Conservation (phyloP, 1,140 invertebrate species). For the Lasioglossum albipes region DNA sequence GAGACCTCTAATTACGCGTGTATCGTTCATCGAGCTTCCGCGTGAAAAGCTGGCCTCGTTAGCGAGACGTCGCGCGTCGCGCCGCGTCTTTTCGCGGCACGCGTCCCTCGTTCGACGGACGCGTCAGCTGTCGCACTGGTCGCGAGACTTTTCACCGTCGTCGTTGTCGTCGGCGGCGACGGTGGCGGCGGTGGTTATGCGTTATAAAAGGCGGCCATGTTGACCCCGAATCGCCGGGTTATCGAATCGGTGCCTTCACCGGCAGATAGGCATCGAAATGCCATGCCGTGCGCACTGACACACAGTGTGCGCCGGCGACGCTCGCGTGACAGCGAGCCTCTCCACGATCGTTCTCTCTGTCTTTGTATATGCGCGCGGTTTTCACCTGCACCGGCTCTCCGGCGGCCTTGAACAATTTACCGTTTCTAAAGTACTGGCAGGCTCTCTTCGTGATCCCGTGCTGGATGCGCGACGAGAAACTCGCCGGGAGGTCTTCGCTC, state of each 20-base stretch:
- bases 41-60: conserved; percentile 46
- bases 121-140: conserved; percentile 42
- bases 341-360: no score
- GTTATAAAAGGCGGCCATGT: conserved; percentile 58
- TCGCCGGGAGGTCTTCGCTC: not conserved
- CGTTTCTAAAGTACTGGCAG: not conserved
- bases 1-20: conserved; percentile 35
- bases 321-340: conserved; percentile 33
- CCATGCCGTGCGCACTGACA: conserved; percentile 22
- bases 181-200: not conserved
- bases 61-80: not conserved
- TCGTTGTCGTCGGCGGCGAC: no score
- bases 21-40: conserved; percentile 30
- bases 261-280: conserved; percentile 64
- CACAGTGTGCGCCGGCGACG: conserved; percentile 21
- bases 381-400: not conserved
- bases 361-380: not conserved
- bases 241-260: conserved; percentile 56
- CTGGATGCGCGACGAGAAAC: not conserved
- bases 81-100: not conserved
- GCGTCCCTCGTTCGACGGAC: conserved; percentile 14
- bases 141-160: conserved; percentile 34
- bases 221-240: conserved; percentile 70
- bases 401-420: conserved; percentile 44
- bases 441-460: not conserved